Base-by-base conservation (phyloP, 2,797 vertebrate genomes). In the Gambusia yucatana region DNA sequence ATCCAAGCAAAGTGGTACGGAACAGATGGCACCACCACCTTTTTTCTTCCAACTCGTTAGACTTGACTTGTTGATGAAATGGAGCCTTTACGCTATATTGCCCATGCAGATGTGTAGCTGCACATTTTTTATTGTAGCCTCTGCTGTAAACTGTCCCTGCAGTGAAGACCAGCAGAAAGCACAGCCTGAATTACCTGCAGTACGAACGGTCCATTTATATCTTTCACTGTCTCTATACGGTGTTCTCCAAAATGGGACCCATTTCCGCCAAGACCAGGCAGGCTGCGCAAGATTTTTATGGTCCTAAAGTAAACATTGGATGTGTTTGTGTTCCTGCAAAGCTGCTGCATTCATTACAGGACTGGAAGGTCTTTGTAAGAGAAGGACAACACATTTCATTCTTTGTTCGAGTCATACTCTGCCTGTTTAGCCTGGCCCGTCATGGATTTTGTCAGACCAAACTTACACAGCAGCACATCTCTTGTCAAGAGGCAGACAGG, bases 1-100 rank as follows among this genome's bases (percentile, higher is more conserved):
- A 90, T 86, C 77, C 79, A 85, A 61, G 88, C 88, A 94, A 93
- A 91, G 85, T 78, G 89, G 82, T 92, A 88, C 74, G 74, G 91
- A 95, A 91, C 96, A 96, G 95, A 96, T 96, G 96, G 95, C 86
- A 82, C 86, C 89, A 91, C 89, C 92, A 91, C 91, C 90, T 94
- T 94, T 92, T 94, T 94, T 94, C 67, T 96, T 95, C 95, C 91
- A 80, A 94, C 92, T 95, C 92, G 93, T 96, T 96, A 96, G 93
- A 93, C 94, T 92, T 91, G 93, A 95, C 94, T 94, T 94, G 95
- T 94, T 95, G 94, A 95, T 95, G 95, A 95, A 95, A 96, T 91
- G 88, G 93, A 96, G 93, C 91, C 93, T 94, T 93, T 93, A 87
- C 84, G 81, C 93, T 93, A 59, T 88, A 70, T 85, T 86, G 91